Base-by-base conservation (phyloP, 2,888 invertebrate species). In the Dryocosmus kuriphilus region DNA sequence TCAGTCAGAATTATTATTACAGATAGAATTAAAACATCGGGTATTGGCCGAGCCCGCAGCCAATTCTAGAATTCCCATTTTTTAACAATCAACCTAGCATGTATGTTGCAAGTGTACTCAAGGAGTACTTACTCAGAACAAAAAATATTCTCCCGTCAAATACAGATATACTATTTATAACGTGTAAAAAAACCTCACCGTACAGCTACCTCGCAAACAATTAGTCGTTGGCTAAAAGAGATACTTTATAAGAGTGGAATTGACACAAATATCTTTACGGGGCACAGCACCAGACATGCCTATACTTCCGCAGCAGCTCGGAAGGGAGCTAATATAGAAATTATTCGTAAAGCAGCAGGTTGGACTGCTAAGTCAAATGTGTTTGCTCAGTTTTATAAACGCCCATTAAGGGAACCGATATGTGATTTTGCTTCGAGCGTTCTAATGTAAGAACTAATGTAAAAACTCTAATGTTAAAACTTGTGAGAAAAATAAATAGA, bases 171-270 rank as follows among this genome's bases (percentile, higher is more conserved):
- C 22, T 74, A 9, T 74, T 74, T n/a, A 2, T 77, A 22, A 65
- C 76, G 0, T 67, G 55, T 35, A 80, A 80, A 77, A 30, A 81
- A 76, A 55, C 77, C 81, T 0, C 38, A 75, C 22, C 62, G 32
- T 16, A 19, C 16, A 46, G 51, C 63, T 8, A 22, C 75, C 4
- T 61, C 61, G 7, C 75, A 75, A 63, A 35, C 63, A 11, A n/a
- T 46, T 14, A 41, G 75, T 61, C 5, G 61, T 7, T 75, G 75
- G 61, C 11, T 75, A 16, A 75, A 75, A 8, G 62, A 41, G 30
- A 63, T 24, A n/a, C 57, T 75, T 11, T 1, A 51, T 16, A 35
- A 32, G 22, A 60, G 73, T 41, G 63, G 74, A 5, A 55, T 73
- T 2, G 73, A 77, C 16, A 73, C 73, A 5, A 41, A 16, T 3